These are phyloP conservation scores for Arnoldichthys spilopterus DNA, from an alignment of 2,797 vertebrate genomes.

Conservation along the genomic window DNA sequence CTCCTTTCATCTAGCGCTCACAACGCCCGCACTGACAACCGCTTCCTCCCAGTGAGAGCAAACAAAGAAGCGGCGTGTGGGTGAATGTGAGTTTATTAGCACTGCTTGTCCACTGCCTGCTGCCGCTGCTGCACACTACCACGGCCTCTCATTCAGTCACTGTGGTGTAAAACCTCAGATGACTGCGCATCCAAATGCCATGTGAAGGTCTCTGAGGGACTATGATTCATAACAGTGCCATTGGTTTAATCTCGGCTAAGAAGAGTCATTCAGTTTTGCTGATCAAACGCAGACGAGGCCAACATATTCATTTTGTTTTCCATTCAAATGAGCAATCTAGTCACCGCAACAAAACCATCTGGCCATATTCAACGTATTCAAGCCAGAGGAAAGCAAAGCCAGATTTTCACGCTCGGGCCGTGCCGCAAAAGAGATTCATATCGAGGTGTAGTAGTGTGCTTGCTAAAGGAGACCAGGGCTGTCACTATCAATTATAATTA, in stretches of 20 bases:
- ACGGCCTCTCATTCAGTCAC: neutral
- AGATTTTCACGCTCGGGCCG: conserved; percentile 1
- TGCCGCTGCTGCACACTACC: conserved; percentile 22
- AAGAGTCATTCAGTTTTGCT: conserved; percentile 21
- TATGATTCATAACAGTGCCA: conserved; percentile 23
- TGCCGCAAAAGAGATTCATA: conserved; percentile 10
- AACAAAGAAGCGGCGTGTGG: conserved; percentile 42
- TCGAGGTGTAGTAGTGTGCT: neutral
- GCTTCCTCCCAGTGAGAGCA: conserved; percentile 43
- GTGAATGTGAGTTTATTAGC: conserved; percentile 46
- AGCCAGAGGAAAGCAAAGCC: conserved; percentile 10
- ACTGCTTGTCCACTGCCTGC: conserved; percentile 31
- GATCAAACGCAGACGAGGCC: conserved; percentile 31
- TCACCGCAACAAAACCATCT: conserved; percentile 41
- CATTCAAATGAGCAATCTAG: conserved; percentile 26
- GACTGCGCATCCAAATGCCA: neutral
- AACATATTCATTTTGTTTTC: conserved; percentile 32
- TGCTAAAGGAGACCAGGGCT: neutral
- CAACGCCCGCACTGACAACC: conserved; percentile 31
- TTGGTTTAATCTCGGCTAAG: conserved; percentile 35
- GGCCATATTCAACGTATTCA: conserved; percentile 14
- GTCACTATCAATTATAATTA: neutral
- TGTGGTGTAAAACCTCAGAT: neutral
- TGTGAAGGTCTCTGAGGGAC: neutral
- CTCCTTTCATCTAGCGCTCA: conserved; percentile 44